These are phyloP conservation scores for Corythoichthys haematopterus DNA, from an alignment of 2,113 vertebrate genomes.

Conservation along the genomic window DNA sequence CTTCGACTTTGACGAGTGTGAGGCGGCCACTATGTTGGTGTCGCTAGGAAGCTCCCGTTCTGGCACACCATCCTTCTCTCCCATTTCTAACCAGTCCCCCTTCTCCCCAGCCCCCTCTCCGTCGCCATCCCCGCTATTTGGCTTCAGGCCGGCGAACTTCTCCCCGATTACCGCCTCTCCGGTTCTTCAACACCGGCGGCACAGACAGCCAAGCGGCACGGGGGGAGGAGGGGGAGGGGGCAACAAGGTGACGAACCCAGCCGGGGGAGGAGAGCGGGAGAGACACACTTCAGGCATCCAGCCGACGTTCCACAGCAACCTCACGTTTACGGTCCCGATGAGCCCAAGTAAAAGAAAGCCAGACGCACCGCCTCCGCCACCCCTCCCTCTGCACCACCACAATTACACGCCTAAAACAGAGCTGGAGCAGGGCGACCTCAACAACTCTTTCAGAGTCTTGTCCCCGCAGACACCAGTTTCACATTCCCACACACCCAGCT, in stretches of 20 bases:
- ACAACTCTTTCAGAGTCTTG: conserved; percentile 73
- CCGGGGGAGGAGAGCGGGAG: conserved; percentile 73
- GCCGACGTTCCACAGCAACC: conserved; percentile 80
- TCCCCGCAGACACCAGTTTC: conserved; percentile 73
- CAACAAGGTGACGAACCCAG: conserved; percentile 55
- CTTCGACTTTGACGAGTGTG: conserved; percentile 90
- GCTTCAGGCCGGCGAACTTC: conserved; percentile 86
- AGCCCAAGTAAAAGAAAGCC: conserved; percentile 83
- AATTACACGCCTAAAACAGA: conserved; percentile 71
- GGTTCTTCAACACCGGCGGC: conserved; percentile 70
- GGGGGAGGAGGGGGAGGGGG: conserved; percentile 68
- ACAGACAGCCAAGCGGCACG: conserved; percentile 79
- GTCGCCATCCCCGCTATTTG: conserved; percentile 84
- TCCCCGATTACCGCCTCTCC: conserved; percentile 85
- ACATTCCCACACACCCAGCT: conserved; percentile 71
- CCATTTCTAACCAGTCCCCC: conserved; percentile 86
- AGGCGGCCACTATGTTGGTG: conserved; percentile 89
- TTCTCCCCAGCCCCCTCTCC: conserved; percentile 88
- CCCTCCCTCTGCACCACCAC: conserved; percentile 64
- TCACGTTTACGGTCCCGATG: conserved; percentile 89
- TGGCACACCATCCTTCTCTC: conserved; percentile 85
- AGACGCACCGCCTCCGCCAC: conserved; percentile 60
- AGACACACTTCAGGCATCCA: conserved; percentile 78
- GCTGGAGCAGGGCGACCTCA: conserved; percentile 61
- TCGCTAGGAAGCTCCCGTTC: conserved; percentile 87